phyloP scores from a whole-genome alignment of 2,888 invertebrate species.

The Agapostemon virescens region DNA sequence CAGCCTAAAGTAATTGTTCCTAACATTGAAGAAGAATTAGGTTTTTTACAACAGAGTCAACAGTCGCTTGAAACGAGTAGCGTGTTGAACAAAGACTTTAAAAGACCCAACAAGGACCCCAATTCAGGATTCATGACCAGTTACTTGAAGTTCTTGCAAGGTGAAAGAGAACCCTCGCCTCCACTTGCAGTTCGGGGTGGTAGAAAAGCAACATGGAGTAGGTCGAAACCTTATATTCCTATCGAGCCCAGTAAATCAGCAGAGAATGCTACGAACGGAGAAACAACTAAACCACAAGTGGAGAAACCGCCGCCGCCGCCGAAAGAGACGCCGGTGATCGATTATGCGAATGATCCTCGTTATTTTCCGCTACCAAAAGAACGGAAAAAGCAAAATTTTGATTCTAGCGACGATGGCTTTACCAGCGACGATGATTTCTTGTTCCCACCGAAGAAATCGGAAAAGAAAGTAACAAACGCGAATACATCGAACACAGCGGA shows the following conservation, averaged over 20 bases:
- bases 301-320: conserved; percentile 67
- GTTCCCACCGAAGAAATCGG: conserved; percentile 73
- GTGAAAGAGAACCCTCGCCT: conserved; percentile 90
- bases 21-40: conserved; percentile 93
- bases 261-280: conserved; percentile 67
- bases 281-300: conserved; percentile 56
- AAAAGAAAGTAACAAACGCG: conserved; percentile 68
- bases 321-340: conserved; percentile 81
- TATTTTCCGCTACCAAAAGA: conserved; percentile 89
- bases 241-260: conserved; percentile 66
- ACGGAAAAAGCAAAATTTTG: conserved; percentile 85
- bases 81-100: conserved; percentile 84
- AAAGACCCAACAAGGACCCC: conserved; percentile 82
- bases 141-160: conserved; percentile 91
- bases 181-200: conserved; percentile 87
- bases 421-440: conserved; percentile 83
- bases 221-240: conserved; percentile 78
- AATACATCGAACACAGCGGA: conserved; percentile 48
- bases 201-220: conserved; percentile 86
- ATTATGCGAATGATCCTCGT: conserved; percentile 85
- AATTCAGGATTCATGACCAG: conserved; percentile 92
- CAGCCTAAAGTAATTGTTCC: conserved; percentile 93
- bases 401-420: conserved; percentile 85
- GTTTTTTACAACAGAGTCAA: conserved; percentile 83
- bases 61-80: conserved; percentile 76